Percentiles rank a stretch among this genome's conserved stretches.
Evolutionary conservation across 2,113 vertebrate species (phyloP).

Genomic region (Chitala chitala): DNA sequence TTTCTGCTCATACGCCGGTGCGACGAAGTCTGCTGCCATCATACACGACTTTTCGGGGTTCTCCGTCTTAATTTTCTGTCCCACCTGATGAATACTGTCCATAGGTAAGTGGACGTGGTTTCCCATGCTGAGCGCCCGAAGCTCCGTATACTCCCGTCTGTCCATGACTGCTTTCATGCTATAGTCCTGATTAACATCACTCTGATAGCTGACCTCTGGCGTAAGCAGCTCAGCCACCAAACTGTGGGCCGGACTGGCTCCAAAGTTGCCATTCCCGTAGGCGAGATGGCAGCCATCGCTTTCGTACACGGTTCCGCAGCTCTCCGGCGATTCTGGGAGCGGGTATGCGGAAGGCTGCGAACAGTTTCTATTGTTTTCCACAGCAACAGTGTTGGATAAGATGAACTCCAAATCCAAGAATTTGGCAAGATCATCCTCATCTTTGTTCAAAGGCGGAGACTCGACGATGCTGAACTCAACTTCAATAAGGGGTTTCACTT

Average conservation of each 20-base stretch:
- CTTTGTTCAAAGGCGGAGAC: conserved; percentile 53
- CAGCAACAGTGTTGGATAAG: conserved; percentile 68
- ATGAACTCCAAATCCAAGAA: conserved; percentile 88
- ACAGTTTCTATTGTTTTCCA: conserved; percentile 35
- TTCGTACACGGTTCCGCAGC: conserved; percentile 68
- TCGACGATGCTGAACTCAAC: conserved; percentile 65
- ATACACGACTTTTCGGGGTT: conserved; percentile 69
- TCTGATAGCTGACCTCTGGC: conserved; percentile 56
- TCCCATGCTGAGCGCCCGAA: conserved; percentile 54
- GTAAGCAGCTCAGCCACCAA: conserved; percentile 83
- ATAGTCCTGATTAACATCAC: conserved; percentile 48
- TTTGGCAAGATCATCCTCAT: conserved; percentile 78
- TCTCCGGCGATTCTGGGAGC: conserved; percentile 82
- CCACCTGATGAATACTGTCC: conserved; percentile 46
- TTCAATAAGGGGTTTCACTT: conserved; percentile 49
- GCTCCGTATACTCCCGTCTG: conserved; percentile 70
- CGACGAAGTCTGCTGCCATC: conserved; percentile 65
- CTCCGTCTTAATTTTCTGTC: conserved; percentile 79
- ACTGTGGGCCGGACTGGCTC: conserved; percentile 62
- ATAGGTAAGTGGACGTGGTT: conserved; percentile 33
- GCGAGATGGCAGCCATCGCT: conserved; percentile 62
- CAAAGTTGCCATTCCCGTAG: conserved; percentile 39
- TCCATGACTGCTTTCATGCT: conserved; percentile 47
- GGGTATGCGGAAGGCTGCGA: conserved; percentile 61
- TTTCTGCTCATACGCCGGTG: conserved; percentile 59